Evolutionary conservation across 2,797 vertebrate genomes (phyloP), one percentile per base, ranked within the genome.

Genomic region (Gymnoscopelus braueri): DNA sequence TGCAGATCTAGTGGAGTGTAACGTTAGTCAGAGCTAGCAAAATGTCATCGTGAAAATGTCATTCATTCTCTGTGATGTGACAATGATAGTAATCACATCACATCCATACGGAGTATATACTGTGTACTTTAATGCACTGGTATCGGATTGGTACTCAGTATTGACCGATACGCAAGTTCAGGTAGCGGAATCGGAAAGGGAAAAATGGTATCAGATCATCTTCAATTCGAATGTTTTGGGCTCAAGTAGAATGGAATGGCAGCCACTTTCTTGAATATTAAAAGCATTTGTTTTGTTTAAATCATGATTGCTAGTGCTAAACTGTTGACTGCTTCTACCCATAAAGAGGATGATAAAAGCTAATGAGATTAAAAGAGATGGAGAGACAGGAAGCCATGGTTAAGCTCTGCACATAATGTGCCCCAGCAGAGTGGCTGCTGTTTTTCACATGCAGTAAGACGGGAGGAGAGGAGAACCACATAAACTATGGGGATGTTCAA

Each of bases 401-500:
- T 68, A 78, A 87, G 81, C 63, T 77, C 65, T 71, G 63, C 74
- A 84, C 76, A 83, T 71, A 55, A 63, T 85, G 80, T 78, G 67
- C 69, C 59, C 80, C 69, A 48, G 73, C 2, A 14, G 71, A 79
- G 74, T 39, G 72, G 81, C 82, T 79, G 78, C 76, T 53, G 75
- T 86, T 87, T 54, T 87, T 87, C 64, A 85, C 83, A 79, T 75
- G 71, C 75, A 84, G 69, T 53, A 49, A 77, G 81, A 83, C 58
- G 64, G 3, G 48, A 77, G 10, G 12, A 57, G 24, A 55, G 72
- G 2, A 62, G 84, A 92, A 92, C 91, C 87, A 67, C 92, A 93
- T 72, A 84, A 88, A 88, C 79, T 77, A 78, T 71, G 87, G 81
- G 84, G 92, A 92, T 92, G 93, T 94, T 93, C 92, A 93, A 94